Percentiles rank a stretch among this genome's conserved stretches.
Conservation (phyloP, 2,113 vertebrate genomes). For the Stegostoma tigrinum region DNA sequence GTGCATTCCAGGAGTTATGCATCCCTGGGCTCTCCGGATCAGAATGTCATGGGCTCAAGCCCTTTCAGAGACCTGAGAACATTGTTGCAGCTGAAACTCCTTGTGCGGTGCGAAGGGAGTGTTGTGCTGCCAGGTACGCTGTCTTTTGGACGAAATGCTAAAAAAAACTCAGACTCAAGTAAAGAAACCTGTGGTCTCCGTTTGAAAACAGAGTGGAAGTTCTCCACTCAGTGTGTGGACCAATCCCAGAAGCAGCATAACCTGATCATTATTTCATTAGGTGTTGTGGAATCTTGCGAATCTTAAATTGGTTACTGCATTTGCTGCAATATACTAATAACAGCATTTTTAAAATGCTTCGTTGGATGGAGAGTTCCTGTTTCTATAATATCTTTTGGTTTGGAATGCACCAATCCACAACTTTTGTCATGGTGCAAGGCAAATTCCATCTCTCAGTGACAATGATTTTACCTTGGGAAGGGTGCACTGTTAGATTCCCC, state of each 20-base stretch:
- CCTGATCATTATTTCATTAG: neutral
- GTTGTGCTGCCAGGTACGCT: neutral
- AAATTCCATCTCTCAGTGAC: neutral
- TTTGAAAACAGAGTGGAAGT: neutral
- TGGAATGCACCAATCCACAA: neutral
- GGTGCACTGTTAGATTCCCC: neutral
- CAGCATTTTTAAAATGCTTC: neutral
- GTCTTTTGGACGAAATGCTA: neutral
- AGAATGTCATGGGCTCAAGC: neutral
- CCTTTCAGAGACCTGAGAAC: neutral
- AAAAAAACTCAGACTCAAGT: neutral
- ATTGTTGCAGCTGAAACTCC: neutral
- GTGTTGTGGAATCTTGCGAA: neutral
- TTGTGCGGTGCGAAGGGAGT: neutral
- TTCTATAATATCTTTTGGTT: neutral
- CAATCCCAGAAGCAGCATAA: neutral
- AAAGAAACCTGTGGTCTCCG: neutral
- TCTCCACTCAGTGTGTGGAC: neutral
- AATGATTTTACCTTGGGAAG: neutral
- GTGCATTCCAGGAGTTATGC: neutral
- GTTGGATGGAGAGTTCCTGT: neutral
- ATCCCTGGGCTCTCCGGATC: neutral
- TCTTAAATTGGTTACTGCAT: neutral
- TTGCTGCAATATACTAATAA: neutral
- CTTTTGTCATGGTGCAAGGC: neutral